Conservation (phyloP, 1,140 invertebrate genomes). For the Drosophila ironensis region DNA sequence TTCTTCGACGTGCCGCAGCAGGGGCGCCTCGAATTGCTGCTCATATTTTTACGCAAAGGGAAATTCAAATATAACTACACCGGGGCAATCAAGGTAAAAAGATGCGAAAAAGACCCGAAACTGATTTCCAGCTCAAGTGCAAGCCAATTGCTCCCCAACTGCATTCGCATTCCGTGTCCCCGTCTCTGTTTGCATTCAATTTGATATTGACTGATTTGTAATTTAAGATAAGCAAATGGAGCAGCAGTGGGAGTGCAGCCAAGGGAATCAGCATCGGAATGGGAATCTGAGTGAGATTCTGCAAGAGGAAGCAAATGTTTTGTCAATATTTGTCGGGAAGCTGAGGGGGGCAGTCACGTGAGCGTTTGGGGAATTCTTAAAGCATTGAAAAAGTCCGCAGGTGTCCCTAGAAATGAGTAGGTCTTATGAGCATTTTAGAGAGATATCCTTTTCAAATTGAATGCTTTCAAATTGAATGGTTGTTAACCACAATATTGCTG, state of each 20-base stretch:
- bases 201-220: conserved; percentile 78
- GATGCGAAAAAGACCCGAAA: conserved; percentile 3
- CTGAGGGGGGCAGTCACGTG: conserved; percentile 15
- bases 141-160: conserved; percentile 37
- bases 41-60: conserved; percentile 20
- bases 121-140: conserved; percentile 47
- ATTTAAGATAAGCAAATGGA: conserved; percentile 77
- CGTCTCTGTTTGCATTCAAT: conserved; percentile 68
- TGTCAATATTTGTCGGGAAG: conserved; percentile 68
- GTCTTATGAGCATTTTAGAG: not conserved
- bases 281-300: not conserved
- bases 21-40: conserved; percentile 5
- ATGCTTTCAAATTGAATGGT: too few relatives aligned
- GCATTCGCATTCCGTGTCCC: not conserved
- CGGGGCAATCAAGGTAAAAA: conserved; percentile 12
- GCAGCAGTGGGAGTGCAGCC: conserved; percentile 12
- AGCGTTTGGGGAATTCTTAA: conserved; percentile 13
- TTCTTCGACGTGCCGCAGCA: not conserved
- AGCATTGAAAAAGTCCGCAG: not conserved
- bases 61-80: conserved; percentile 25
- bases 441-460: too few relatives aligned
- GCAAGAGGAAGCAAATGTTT: conserved; percentile 57
- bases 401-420: not conserved
- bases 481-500: too few relatives aligned
- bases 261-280: conserved; percentile 7